phyloP scores from a whole-genome alignment of 2,797 vertebrate genomes.

The Hozukius guyotensis region DNA sequence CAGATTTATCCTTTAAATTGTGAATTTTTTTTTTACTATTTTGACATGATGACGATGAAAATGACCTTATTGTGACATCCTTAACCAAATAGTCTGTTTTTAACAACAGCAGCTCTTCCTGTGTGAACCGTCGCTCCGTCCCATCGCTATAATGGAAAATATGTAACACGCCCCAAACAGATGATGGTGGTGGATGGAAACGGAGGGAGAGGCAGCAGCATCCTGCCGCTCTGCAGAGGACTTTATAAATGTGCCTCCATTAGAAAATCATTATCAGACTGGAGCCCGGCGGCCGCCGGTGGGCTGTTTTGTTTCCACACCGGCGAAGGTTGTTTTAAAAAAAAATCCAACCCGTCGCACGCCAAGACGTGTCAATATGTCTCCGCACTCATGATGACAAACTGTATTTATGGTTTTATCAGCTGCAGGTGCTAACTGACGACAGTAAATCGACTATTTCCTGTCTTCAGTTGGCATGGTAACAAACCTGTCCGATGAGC shows the following conservation, averaged over 20 bases:
- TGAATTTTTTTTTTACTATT: background rate
- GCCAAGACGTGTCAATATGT: background rate
- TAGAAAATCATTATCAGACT: slow-evolving; percentile 55
- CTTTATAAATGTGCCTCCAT: slow-evolving; percentile 44
- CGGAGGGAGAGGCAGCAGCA: slow-evolving; percentile 36
- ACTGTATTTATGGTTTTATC: background rate
- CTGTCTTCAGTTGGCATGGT: background rate
- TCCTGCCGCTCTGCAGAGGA: slow-evolving; percentile 34
- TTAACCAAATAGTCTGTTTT: background rate
- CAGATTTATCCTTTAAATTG: background rate
- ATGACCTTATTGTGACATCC: background rate
- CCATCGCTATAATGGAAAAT: slow-evolving; percentile 33
- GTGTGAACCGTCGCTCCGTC: background rate
- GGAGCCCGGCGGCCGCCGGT: slow-evolving; percentile 35
- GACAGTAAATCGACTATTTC: background rate
- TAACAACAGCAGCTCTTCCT: slow-evolving; percentile 12
- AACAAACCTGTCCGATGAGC: background rate
- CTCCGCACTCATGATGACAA: background rate
- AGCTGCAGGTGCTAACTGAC: background rate
- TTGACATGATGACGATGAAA: background rate
- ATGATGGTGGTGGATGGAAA: slow-evolving; percentile 40
- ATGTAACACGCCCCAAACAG: slow-evolving; percentile 34
- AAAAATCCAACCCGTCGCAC: background rate
- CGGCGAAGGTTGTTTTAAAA: background rate
- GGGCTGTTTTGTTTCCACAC: slow-evolving; percentile 39